Percentiles rank a stretch among this genome's conserved stretches.
Evolutionary conservation across 2,888 invertebrate species (phyloP).

Genomic region (Spatulosminthurus flaviceps): DNA sequence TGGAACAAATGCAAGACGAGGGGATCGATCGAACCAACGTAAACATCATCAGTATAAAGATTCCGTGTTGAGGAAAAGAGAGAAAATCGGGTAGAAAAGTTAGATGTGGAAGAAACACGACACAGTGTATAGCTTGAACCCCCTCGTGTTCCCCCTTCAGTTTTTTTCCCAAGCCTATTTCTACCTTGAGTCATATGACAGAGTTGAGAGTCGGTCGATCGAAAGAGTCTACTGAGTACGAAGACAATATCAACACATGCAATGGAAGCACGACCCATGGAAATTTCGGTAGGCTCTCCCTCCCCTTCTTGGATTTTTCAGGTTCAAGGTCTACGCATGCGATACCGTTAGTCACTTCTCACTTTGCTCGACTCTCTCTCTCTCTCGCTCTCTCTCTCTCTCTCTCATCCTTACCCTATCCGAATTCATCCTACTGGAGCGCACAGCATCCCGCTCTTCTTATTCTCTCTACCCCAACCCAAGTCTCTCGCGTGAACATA

Average conservation of each 20-base stretch:
- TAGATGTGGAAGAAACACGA: neutral
- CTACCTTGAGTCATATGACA: conserved; percentile 43
- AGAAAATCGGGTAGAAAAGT: conserved; percentile 37
- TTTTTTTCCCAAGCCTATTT: conserved; percentile 35
- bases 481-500: conserved; percentile 25
- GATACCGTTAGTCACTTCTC: conserved; percentile 40
- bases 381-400: too few relatives aligned
- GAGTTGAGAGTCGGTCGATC: conserved; percentile 32
- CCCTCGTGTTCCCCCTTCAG: conserved; percentile 26
- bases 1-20: conserved; percentile 38
- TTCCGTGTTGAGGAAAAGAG: conserved; percentile 29
- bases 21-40: conserved; percentile 36
- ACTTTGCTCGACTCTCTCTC: conserved; percentile 32
- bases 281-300: conserved; percentile 40
- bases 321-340: conserved; percentile 44
- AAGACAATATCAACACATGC: conserved; percentile 43
- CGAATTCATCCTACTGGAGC: conserved; percentile 32
- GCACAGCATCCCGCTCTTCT: conserved; percentile 39
- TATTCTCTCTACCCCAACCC: conserved; percentile 14
- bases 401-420: conserved; percentile 43
- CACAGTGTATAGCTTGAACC: conserved; percentile 27
- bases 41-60: conserved; percentile 39
- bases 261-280: conserved; percentile 39
- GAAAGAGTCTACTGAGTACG: conserved; percentile 35
- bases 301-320: conserved; percentile 42